A percentile compares a stretch with the other conserved stretches of the same genome.
These are phyloP conservation scores for Orgyia antiqua DNA, from an alignment of 2,888 invertebrate genomes.

Conservation along the genomic window DNA sequence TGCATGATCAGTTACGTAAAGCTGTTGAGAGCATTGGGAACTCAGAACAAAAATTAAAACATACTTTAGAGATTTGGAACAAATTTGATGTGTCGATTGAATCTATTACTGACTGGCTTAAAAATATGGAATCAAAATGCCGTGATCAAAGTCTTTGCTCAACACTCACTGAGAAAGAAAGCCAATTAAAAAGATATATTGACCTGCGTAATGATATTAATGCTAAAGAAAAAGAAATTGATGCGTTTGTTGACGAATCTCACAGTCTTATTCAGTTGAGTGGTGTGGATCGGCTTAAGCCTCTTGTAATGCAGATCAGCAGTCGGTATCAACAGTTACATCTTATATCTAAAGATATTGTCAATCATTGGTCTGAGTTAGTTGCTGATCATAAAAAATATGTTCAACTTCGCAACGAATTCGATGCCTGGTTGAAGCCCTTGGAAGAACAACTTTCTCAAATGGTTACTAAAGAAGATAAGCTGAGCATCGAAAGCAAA, in stretches of 20 bases:
- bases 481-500: slow-evolving; percentile 81
- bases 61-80: slow-evolving; percentile 89
- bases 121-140: slow-evolving; percentile 88
- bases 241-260: slow-evolving; percentile 93
- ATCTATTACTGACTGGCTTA: slow-evolving; percentile 90
- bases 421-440: slow-evolving; percentile 86
- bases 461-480: slow-evolving; percentile 81
- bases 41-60: slow-evolving; percentile 85
- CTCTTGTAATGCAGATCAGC: slow-evolving; percentile 92
- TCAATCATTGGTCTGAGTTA: slow-evolving; percentile 89
- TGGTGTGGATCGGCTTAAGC: slow-evolving; percentile 90
- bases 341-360: slow-evolving; percentile 89
- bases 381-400: slow-evolving; percentile 91
- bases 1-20: slow-evolving; percentile 82
- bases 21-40: slow-evolving; percentile 82
- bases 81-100: slow-evolving; percentile 91
- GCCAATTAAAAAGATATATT: slow-evolving; percentile 84
- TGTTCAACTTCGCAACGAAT: slow-evolving; percentile 84
- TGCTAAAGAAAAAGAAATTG: slow-evolving; percentile 90
- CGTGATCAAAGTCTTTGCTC: slow-evolving; percentile 91
- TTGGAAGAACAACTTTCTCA: slow-evolving; percentile 83
- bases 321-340: slow-evolving; percentile 90
- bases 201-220: slow-evolving; percentile 86
- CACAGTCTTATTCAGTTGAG: slow-evolving; percentile 90
- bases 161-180: slow-evolving; percentile 88